A percentile compares a stretch with the other conserved stretches of the same genome.
Conservation (phyloP, 2,888 invertebrate species). For the Lordiphosa andalusiaca region DNA sequence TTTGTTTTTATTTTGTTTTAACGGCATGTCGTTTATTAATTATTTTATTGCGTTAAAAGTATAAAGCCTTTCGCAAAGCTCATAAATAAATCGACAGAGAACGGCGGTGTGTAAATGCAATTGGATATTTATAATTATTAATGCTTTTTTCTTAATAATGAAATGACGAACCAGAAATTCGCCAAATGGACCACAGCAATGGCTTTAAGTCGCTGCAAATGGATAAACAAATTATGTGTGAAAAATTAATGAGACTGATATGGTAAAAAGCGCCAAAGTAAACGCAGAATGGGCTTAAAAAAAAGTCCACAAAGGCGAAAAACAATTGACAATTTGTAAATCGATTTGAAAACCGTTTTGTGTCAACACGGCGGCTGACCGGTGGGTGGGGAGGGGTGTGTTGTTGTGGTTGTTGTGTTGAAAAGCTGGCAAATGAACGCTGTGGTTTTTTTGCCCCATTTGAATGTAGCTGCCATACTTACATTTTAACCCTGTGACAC, state of each 20-base stretch:
- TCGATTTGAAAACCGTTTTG: too few species aligned
- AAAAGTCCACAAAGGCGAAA: too few species aligned
- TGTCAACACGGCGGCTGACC: too few species aligned
- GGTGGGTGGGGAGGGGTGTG: too few species aligned
- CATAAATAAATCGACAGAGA: conserved; percentile 55
- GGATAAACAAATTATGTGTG: conserved; percentile 53
- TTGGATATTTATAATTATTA: conserved; percentile 54
- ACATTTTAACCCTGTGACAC: conserved; percentile 14
- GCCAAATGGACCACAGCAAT: conserved; percentile 29
- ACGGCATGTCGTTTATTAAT: conserved; percentile 42
- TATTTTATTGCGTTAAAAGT: conserved; percentile 40
- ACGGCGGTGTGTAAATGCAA: conserved; percentile 33
- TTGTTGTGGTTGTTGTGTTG: conserved; percentile 16
- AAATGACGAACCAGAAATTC: conserved; percentile 6
- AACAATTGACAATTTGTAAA: too few species aligned
- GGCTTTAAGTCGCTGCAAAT: conserved; percentile 44
- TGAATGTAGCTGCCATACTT: conserved; percentile 23
- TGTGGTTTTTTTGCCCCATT: conserved; percentile 44
- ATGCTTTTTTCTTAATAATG: conserved; percentile 36
- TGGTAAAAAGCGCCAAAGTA: conserved; percentile 1
- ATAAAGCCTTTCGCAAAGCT: conserved; percentile 50
- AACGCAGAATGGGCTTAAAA: neutral
- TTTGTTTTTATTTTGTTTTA: conserved; percentile 2
- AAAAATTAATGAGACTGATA: conserved; percentile 33
- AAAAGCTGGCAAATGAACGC: conserved; percentile 49